Evolutionary conservation across 2,113 vertebrate genomes (phyloP).

Genomic region (Tylochromis polylepis): DNA sequence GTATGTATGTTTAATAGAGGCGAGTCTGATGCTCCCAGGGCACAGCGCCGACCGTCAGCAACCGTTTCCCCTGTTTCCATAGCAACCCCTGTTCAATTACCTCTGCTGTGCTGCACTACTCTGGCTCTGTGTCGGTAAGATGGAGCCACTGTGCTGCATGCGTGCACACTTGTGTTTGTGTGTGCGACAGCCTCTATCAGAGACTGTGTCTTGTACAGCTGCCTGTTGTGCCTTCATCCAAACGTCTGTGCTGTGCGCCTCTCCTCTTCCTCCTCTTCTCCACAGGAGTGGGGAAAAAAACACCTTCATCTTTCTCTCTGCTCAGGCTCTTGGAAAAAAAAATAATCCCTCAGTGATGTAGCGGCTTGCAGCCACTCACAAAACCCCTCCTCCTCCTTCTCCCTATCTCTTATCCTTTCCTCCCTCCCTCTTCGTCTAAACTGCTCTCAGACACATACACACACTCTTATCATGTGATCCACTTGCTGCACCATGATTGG

Average conservation of each 20-base stretch:
- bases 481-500: conserved; percentile 78
- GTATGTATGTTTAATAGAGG: conserved; percentile 52
- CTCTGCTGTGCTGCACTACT: conserved; percentile 58
- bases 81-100: conserved; percentile 91
- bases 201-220: conserved; percentile 12
- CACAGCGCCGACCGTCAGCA: conserved; percentile 77
- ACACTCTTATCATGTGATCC: conserved; percentile 67
- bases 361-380: conserved; percentile 53
- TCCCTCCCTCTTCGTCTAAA: conserved; percentile 33
- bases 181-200: not conserved
- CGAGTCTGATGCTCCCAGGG: conserved; percentile 82
- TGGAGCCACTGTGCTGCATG: conserved; percentile 71
- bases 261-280: conserved; percentile 27
- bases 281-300: not conserved
- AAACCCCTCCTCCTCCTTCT: conserved; percentile 46
- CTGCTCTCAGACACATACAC: conserved; percentile 16
- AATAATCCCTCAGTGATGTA: conserved; percentile 60
- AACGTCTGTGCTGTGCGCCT: conserved; percentile 9
- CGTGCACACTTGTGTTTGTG: conserved; percentile 16
- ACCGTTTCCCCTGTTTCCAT: conserved; percentile 97
- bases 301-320: conserved; percentile 50
- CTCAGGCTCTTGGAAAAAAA: conserved; percentile 19
- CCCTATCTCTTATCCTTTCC: conserved; percentile 10
- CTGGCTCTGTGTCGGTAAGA: conserved; percentile 71
- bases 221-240: conserved; percentile 29